Evolutionary conservation across 2,888 invertebrate genomes (phyloP), one percentile per base, ranked within the genome.

Genomic region (Caenorhabditis uteleia): DNA sequence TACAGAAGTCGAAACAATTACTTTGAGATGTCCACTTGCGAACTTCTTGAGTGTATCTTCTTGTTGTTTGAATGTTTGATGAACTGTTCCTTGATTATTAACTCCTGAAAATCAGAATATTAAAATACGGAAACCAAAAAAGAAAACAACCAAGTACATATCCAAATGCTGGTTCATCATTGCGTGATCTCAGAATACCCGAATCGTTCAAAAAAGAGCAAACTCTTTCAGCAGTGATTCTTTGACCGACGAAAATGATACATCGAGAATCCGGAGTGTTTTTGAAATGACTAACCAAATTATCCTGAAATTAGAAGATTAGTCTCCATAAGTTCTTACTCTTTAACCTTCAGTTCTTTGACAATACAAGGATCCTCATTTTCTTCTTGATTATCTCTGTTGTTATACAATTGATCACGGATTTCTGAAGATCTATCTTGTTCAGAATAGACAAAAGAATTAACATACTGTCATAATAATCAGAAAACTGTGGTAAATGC

Each of bases 1-100:
- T n/a, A 81, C 80, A 0, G 81, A 78, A 0, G 81, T 81, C 0
- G 80, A 74, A 8, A 82, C 78, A 4, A 81, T 44, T 21, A 70
- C 65, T 36, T 65, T 68, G 47, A 64, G 8, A 8, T 49, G 45
- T 23, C 79, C 79, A 10, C 36, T 53, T 43, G 64, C 61, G 65
- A 77, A 79, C 8, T 38, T 48, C 3, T 68, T 50, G 12, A 77
- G 38, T 14, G 50, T 68, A 2, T 12, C 25, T 18, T 54, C 31
- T 42, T 78, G 78, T 31, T 53, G 38, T 10, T 42, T 21, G 10
- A 20, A n/a, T 18, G 16, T 49, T 23, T 64, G 64, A 16, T 57
- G 43, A 0, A 64, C 57, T 14, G 29, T 16, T 29, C 64, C 64
- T 10, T 43, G 42, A 5, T 64, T 57, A 29, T 64, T 64, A 2